These are phyloP conservation scores for Camponotus floridanus DNA, from an alignment of 1,140 invertebrate genomes.

Conservation along the genomic window DNA sequence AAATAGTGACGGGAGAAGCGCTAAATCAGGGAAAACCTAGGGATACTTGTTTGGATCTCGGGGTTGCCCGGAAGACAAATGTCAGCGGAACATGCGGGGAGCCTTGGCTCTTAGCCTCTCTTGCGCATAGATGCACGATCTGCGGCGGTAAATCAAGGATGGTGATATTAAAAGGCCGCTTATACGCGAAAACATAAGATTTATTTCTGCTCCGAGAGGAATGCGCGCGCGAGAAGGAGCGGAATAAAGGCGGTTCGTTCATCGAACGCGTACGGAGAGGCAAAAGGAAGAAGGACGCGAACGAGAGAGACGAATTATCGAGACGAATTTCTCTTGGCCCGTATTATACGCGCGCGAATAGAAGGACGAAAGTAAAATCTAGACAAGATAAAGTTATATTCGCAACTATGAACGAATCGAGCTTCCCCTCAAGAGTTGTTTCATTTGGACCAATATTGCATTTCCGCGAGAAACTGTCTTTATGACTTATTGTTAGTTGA, in stretches of 20 bases:
- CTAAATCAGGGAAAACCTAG: slow-evolving; percentile 80
- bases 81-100: slow-evolving; percentile 72
- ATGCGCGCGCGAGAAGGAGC: slow-evolving; percentile 49
- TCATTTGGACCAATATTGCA: slow-evolving; percentile 76
- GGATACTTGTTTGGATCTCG: slow-evolving; percentile 75
- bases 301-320: slow-evolving; percentile 36
- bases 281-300: background rate
- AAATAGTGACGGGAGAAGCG: slow-evolving; percentile 79
- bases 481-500: background rate
- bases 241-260: slow-evolving; percentile 41
- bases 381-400: slow-evolving; percentile 19
- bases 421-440: slow-evolving; percentile 71
- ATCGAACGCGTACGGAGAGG: background rate
- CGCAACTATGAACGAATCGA: slow-evolving; percentile 64
- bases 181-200: slow-evolving; percentile 85
- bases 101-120: slow-evolving; percentile 70
- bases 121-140: slow-evolving; percentile 76
- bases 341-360: slow-evolving; percentile 7
- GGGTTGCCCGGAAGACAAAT: slow-evolving; percentile 82
- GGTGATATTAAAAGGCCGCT: slow-evolving; percentile 85
- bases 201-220: slow-evolving; percentile 77
- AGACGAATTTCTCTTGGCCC: slow-evolving; percentile 44
- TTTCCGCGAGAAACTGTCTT: slow-evolving; percentile 38
- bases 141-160: slow-evolving; percentile 83
- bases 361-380: slow-evolving; percentile 17